Evolutionary conservation across 1,140 invertebrate genomes (phyloP), one percentile per base, ranked within the genome.

Genomic region (Polyergus mexicanus): DNA sequence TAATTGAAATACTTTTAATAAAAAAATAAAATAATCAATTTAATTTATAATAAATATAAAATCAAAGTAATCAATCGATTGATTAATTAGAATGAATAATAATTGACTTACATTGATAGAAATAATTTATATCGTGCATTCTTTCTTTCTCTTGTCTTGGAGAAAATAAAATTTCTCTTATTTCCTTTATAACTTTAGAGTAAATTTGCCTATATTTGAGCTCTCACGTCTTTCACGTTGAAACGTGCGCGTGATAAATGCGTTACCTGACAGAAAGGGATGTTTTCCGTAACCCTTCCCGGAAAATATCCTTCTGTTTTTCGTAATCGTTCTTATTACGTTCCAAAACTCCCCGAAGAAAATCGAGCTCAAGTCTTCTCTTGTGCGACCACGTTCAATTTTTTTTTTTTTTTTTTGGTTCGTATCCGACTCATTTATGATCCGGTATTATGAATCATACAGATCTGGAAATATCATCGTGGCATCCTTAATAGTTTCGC

Each of bases 211-310:
- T 38, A 58, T 76, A 58, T 76, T 25, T n/a, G n/a, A n/a, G 3
- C 63, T 76, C 69, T 62, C 1, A 0, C 62, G 38, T 13, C 35
- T 38, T 51, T 76, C 41, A 68, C 10, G 10, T 60, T 62, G 47
- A 87, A 87, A 58, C 28, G 22, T 16, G 47, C 10, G 22, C 11
- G 65, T 65, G 38, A 76, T 32, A 76, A 62, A 76, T 11, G 65
- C 56, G 54, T 71, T 32, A 28, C 2, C 28, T 25, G 54, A 13
- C 16, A 32, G 35, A 74, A 75, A 51, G 60, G n/a, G 35, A 25
- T 8, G 22, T 8, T 47, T 66, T 66, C 19, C 51, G 11, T 63
- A 84, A 84, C 56, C 74, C 74, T 88, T 89, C 28, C 60, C 44
- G 58, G 60, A 78, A 88, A 88, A 85, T 54, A 76, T 44, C 38